A percentile compares a stretch with the other conserved stretches of the same genome.
Conservation (phyloP, 2,797 vertebrate genomes). For the Pangasius djambal region DNA sequence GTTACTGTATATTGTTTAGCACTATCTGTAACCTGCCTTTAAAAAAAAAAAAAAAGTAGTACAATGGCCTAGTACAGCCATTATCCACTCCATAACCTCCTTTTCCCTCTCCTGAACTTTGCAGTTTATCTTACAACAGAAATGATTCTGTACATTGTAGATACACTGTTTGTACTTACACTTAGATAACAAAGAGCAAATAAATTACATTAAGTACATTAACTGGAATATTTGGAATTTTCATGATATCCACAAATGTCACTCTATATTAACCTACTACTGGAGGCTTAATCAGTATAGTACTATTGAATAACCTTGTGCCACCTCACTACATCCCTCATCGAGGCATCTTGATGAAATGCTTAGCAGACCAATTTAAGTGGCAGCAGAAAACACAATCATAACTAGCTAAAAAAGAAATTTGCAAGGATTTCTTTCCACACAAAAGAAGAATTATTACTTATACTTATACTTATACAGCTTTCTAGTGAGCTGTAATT, state of each 20-base stretch:
- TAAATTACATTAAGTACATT: neutral
- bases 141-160: too few species aligned
- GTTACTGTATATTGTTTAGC: neutral
- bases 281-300: neutral
- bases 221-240: neutral
- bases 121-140: too few species aligned
- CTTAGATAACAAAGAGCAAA: neutral
- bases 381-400: slow-evolving; percentile 49
- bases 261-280: neutral
- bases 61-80: neutral
- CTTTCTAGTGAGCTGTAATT: slow-evolving; percentile 27
- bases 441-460: slow-evolving; percentile 32
- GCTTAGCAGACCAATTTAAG: neutral
- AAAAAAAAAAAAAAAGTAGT: too few species aligned
- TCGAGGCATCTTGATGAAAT: neutral
- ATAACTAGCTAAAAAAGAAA: slow-evolving; percentile 43
- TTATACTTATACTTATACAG: too few species aligned
- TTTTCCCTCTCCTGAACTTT: neutral
- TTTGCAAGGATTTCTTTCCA: slow-evolving; percentile 43
- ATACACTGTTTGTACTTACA: too few species aligned
- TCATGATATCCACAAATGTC: neutral
- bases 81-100: neutral
- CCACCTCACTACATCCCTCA: neutral
- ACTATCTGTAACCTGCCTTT: too few species aligned
- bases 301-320: neutral